These are phyloP conservation scores for Mustela lutreola DNA, from an alignment of 2,113 vertebrate species.

Conservation along the genomic window DNA sequence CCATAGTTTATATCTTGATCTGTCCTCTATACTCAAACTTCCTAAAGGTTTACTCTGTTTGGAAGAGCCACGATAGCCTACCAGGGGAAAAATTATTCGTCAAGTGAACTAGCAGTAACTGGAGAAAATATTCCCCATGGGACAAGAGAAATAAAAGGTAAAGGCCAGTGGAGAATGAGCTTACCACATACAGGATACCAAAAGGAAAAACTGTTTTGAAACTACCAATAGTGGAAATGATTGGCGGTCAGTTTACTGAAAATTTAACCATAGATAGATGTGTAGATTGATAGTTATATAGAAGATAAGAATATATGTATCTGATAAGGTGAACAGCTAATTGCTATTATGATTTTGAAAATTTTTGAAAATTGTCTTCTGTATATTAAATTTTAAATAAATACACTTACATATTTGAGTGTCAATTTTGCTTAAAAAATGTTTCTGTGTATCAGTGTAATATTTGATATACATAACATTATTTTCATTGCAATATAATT, in stretches of 20 bases:
- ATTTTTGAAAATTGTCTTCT: background rate
- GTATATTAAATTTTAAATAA: background rate
- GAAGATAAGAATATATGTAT: background rate
- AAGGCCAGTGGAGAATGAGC: background rate
- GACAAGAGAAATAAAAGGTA: slow-evolving; percentile 49
- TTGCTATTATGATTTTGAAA: background rate
- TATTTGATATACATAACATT: background rate
- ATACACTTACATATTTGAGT: background rate
- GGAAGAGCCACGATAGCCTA: background rate
- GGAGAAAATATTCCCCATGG: slow-evolving; percentile 43
- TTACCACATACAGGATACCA: background rate
- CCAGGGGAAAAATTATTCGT: slow-evolving; percentile 38
- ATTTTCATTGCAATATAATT: background rate
- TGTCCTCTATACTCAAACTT: background rate
- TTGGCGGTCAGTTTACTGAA: background rate
- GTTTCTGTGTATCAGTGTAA: background rate
- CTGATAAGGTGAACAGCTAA: background rate
- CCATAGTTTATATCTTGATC: background rate
- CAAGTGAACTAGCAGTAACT: background rate
- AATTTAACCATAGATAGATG: background rate
- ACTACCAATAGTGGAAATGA: background rate
- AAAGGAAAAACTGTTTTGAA: slow-evolving; percentile 2
- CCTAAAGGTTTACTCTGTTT: background rate
- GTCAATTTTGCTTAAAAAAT: background rate
- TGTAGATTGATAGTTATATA: background rate